Evolutionary conservation across 1,140 invertebrate species (phyloP).

Genomic region (Catajapyx aquilonaris): DNA sequence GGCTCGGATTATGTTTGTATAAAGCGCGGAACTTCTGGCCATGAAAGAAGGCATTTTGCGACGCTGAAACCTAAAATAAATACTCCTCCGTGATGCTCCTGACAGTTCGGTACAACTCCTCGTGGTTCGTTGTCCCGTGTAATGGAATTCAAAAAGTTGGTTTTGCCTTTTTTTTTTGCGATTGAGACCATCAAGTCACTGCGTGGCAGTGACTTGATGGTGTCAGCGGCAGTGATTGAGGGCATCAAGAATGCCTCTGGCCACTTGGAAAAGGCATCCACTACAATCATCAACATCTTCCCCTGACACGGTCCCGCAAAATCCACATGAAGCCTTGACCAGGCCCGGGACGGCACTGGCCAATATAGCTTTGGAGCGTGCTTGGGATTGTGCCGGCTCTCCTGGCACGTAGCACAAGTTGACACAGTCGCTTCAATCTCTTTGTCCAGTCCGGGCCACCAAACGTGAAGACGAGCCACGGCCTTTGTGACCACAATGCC

Average conservation of each 20-base stretch:
- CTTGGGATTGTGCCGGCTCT: constrained; percentile 4
- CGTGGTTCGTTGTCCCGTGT: too few relatives aligned
- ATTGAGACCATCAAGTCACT: too few relatives aligned
- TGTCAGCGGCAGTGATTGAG: constrained; percentile 4
- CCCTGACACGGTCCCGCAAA: constrained; percentile 15
- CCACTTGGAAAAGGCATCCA: constrained; percentile 22
- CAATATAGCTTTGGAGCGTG: constrained; percentile 13
- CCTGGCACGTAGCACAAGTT: constrained; percentile 10
- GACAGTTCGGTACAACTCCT: too few relatives aligned
- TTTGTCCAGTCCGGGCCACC: constrained; percentile 19
- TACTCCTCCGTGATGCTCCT: too few relatives aligned
- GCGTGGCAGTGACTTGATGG: too few relatives aligned
- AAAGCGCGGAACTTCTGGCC: too few relatives aligned
- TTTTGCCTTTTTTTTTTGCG: too few relatives aligned
- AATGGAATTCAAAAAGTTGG: too few relatives aligned
- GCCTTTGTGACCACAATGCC: constrained; percentile 25
- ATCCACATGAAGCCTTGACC: constrained; percentile 11
- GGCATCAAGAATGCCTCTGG: constrained; percentile 13
- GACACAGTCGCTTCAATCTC: constrained; percentile 15
- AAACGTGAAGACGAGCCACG: constrained; percentile 17
- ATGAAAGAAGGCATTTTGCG: too few relatives aligned
- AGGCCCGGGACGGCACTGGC: constrained; percentile 2
- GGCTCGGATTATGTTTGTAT: too few relatives aligned
- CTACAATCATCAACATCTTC: constrained; percentile 17
- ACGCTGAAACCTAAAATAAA: too few relatives aligned